Evolutionary conservation across 2,797 vertebrate genomes (phyloP), one percentile per base, ranked within the genome.

Genomic region (Mycteria americana): DNA sequence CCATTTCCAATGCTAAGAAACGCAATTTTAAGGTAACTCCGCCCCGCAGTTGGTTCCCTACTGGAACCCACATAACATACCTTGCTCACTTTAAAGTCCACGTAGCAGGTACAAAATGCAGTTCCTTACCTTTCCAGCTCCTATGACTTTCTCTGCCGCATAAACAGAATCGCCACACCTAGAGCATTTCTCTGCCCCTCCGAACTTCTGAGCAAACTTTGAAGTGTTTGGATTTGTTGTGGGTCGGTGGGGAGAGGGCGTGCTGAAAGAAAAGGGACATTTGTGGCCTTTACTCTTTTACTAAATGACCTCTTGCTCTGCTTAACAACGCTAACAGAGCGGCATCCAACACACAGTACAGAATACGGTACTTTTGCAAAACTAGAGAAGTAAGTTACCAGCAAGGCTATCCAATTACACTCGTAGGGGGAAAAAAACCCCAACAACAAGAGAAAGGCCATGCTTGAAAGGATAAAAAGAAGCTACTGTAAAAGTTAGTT

Each of bases 121-220:
- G 33, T 33, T 72, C 43, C 83, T 96, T 97, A 99, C 99, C 99
- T 99, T 99, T 60, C 99, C 99, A 7, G 99, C 99, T 30, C 99
- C 99, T 92, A 99, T 98, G 67, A 99, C 98, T 98, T 99, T 99
- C 98, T 99, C 99, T 0, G 99, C 99, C 1, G 99, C 99, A 7
- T 99, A 99, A 28, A 99, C 99, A 0, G 99, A 98, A 94, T 99
- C 99, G 6, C 98, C 99, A 85, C 99, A 99, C 59, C 99, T 98
- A 6, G 98, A 98, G 50, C 99, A 99, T 85, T 99, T 99, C 94
- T 99, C 99, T 11, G 98, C 98, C 8, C 99, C 99, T 23, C 99
- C 99, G 0, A 98, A 99, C 97, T 99, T 99, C 98, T 99, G 99
- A 75, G 99, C 99, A 0, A 99, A 99, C 86, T 99, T 99, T 62